Conservation (phyloP, 35 echinoderm and acorn worm species). For the Hemicentrotus pulcherrimus region DNA sequence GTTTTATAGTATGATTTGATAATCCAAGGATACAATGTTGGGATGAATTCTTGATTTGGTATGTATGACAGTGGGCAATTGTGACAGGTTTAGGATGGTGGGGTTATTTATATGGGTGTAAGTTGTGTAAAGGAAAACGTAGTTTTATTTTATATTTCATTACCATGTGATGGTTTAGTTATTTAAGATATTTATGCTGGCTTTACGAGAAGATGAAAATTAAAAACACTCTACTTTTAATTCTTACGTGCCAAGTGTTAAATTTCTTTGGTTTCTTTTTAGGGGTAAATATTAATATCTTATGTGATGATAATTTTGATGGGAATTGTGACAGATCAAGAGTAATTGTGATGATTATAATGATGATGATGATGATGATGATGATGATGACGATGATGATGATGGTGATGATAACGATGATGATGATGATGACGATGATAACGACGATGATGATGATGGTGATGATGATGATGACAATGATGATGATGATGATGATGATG, state of each 20-base stretch:
- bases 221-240: conserved; percentile 1
- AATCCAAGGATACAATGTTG: background rate
- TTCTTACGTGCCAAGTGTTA: background rate
- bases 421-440: background rate
- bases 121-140: background rate
- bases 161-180: background rate
- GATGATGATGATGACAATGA: background rate
- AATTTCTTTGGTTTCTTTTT: too few species aligned
- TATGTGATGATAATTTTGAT: too few species aligned
- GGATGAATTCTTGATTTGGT: background rate
- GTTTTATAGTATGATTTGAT: background rate
- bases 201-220: background rate
- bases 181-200: conserved; percentile 26
- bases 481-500: background rate
- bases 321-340: too few species aligned
- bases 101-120: background rate
- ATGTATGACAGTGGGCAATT: background rate
- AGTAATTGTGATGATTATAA: too few species aligned
- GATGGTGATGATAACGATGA: too few species aligned
- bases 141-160: conserved; percentile 24
- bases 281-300: background rate
- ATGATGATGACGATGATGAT: too few species aligned
- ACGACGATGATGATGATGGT: background rate
- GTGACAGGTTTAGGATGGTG: background rate
- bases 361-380: too few species aligned